phyloP scores from a whole-genome alignment of 2,113 vertebrate genomes.

The Anser cygnoides region DNA sequence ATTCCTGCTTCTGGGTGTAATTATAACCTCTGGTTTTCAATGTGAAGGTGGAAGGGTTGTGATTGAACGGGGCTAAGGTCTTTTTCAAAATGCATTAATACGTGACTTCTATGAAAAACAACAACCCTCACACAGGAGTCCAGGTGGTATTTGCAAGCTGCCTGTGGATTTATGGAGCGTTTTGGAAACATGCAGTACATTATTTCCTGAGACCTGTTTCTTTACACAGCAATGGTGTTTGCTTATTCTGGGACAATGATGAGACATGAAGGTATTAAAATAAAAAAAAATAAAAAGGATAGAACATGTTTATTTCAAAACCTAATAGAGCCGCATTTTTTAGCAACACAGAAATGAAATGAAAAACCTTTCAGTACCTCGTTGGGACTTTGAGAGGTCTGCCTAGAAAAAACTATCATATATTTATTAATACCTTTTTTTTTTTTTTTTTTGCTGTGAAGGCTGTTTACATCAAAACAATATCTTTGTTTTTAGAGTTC shows the following conservation, averaged over 20 bases:
- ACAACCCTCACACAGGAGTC: not conserved
- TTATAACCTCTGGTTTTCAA: constrained; percentile 4
- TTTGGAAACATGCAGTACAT: not conserved
- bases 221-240: not conserved
- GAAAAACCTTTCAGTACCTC: not conserved
- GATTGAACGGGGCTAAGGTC: not conserved
- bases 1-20: not conserved
- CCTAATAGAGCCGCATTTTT: not conserved
- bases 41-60: not conserved
- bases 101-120: constrained; percentile 11
- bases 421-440: not conserved
- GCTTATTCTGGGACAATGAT: not conserved
- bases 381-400: not conserved
- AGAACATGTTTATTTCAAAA: constrained; percentile 3
- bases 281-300: not conserved
- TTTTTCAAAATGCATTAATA: not conserved
- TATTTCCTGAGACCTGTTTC: constrained; percentile 28
- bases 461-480: constrained; percentile 29
- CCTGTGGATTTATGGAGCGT: constrained; percentile 28
- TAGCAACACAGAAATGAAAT: not conserved
- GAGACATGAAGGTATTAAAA: not conserved
- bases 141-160: constrained; percentile 10
- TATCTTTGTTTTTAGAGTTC: constrained; percentile 21
- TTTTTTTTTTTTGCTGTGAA: not conserved
- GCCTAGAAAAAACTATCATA: not conserved